Base-by-base conservation (phyloP, 2,113 vertebrate genomes). In the Chloebia gouldiae region DNA sequence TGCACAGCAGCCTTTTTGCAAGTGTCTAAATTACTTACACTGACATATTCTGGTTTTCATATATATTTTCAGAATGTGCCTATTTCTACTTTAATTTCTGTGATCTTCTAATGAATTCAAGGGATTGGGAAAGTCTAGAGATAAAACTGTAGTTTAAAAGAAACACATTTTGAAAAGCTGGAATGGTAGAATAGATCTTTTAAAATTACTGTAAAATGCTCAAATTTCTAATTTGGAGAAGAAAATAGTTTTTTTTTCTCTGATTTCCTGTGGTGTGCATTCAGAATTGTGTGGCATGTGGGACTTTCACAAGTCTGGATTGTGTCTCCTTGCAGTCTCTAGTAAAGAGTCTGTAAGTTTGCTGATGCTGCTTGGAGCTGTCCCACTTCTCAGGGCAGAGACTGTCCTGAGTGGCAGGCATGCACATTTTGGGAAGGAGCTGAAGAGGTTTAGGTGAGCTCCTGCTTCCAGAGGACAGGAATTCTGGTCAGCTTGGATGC, bases 71-170 rank as follows among this genome's bases (percentile, higher is more conserved):
- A 66, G 37, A 59, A 21, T 86, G 54, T 75, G 69, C 51, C 53
- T 61, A 40, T 71, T 95, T 31, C 64, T 75, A 3, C 40, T 64
- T 78, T 83, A 59, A 68, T 91, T 86, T 91, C 20, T 81, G 61
- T 91, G 86, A 54, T 89, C 54, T 89, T 84, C 40, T 96, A 68
- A 86, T 94, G 91, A 86, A 84, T 86, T 84, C 28, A n/a, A 84
- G 45, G 40, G 44, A 60, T 94, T 85, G 23, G 31, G 28, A 51
- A 90, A 84, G 39, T 37, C 57, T 78, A n/a, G 63, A 93, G 69
- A 53, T 88, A 78, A 86, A 90, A 83, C n/a, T 53, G 22, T 28
- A 59, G 44, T 84, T 93, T 50, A 73, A 77, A 92, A 88, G 73
- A 86, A 83, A n/a, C 51, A 4, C 16, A 2, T 75, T 76, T 23